Evolutionary conservation across 2,797 vertebrate genomes (phyloP).

Genomic region (Ctenosaura bakeri): DNA sequence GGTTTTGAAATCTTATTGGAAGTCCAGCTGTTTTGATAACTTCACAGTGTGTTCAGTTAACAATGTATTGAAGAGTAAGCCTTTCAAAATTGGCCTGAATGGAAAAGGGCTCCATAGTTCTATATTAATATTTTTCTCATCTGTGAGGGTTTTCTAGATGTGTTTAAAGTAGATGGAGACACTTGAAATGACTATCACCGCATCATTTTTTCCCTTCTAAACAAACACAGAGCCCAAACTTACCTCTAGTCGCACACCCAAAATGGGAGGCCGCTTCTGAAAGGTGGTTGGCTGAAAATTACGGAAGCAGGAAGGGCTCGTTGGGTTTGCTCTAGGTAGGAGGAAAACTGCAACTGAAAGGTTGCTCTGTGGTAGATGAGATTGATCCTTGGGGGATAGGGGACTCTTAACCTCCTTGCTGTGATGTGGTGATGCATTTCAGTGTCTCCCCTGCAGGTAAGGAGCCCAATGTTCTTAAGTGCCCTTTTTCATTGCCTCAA

Average conservation of each 20-base stretch:
- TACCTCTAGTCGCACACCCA: constrained; percentile 58
- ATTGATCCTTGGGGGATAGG: constrained; percentile 40
- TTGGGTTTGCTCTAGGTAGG: too few relatives aligned
- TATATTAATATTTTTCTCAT: constrained; percentile 82
- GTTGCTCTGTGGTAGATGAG: too few relatives aligned
- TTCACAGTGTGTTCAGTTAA: constrained; percentile 4
- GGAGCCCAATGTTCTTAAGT: constrained; percentile 86
- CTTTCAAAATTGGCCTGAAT: constrained; percentile 48
- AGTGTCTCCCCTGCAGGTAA: constrained; percentile 84
- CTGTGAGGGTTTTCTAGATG: constrained; percentile 65
- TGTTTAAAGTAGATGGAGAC: constrained; percentile 79
- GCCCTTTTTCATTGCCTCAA: constrained; percentile 85
- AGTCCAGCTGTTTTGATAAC: constrained; percentile 29
- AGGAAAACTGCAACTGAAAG: too few relatives aligned
- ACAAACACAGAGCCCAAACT: constrained; percentile 7
- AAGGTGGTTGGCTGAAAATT: constrained; percentile 55
- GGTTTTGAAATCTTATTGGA: constrained; percentile 82
- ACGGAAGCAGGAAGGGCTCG: not conserved
- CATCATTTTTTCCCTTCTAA: constrained; percentile 64
- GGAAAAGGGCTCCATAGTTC: constrained; percentile 62
- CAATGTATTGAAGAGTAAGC: constrained; percentile 37
- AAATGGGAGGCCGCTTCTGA: constrained; percentile 30
- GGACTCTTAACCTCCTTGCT: constrained; percentile 63
- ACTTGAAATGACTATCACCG: constrained; percentile 84
- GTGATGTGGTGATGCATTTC: constrained; percentile 85